Conservation (phyloP, 2,797 vertebrate genomes). For the Pempheris klunzingeri region DNA sequence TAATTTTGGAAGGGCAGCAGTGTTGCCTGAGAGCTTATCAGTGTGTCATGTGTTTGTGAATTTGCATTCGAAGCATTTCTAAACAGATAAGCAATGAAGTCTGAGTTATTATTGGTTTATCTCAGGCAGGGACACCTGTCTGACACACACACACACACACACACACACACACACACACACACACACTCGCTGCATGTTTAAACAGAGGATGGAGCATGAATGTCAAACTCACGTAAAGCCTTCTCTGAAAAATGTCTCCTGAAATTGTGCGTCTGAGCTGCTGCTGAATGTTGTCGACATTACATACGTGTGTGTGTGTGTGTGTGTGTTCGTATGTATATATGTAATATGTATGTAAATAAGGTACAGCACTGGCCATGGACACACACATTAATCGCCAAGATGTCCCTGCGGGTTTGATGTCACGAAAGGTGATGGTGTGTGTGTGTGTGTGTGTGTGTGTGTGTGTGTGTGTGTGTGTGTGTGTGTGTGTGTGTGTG, state of each 20-base stretch:
- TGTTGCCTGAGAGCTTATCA: conserved; percentile 21
- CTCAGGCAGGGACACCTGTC: conserved; percentile 50
- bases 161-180: conserved; percentile 15
- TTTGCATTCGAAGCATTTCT: conserved; percentile 53
- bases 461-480: conserved; percentile 28
- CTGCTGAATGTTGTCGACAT: background rate
- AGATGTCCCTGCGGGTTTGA: conserved; percentile 59
- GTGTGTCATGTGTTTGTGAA: conserved; percentile 38
- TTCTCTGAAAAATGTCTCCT: conserved; percentile 38
- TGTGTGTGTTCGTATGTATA: conserved; percentile 48
- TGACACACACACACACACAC: conserved; percentile 14
- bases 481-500: conserved; percentile 41
- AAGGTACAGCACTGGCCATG: conserved; percentile 56
- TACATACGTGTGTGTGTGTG: background rate
- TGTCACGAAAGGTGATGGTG: conserved; percentile 44
- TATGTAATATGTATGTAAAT: conserved; percentile 85
- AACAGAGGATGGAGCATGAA: conserved; percentile 56
- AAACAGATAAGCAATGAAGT: conserved; percentile 67
- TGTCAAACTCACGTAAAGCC: conserved; percentile 56
- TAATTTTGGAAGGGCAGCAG: conserved; percentile 6
- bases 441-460: conserved; percentile 48
- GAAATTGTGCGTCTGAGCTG: conserved; percentile 45
- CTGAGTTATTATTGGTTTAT: conserved; percentile 68
- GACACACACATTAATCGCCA: conserved; percentile 66
- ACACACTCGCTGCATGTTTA: conserved; percentile 29